Evolutionary conservation across 2,888 invertebrate species (phyloP), one percentile per base, ranked within the genome.

Genomic region (Caenorhabditis afra): DNA sequence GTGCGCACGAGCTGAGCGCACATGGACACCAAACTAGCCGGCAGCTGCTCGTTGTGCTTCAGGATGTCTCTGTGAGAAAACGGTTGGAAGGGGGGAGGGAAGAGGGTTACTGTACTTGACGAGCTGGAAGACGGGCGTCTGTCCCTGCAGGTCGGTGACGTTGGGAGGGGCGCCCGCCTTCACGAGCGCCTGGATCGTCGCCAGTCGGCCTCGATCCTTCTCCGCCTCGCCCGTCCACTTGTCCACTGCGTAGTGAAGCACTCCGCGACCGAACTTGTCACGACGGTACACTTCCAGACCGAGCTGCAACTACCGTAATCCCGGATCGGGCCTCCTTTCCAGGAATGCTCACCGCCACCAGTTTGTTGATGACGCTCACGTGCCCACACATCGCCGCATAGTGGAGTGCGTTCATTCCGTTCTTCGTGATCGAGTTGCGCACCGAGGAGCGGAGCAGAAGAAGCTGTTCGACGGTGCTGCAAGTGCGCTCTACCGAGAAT

Each of bases 191-290:
- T 83, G 83, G 45, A 84, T 73, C 20, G 77, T 65, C 20, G 82
- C 82, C 45, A 84, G 61, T 12, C 84, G 61, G 7, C 62, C 78
- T 16, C 77, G 44, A 49, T 81, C 81, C 41, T 53, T 64, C 18
- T 84, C 82, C 49, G 74, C 82, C 49, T 79, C 70, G 29, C 81
- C 81, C 11, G 76, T 74, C 84, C 84, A 84, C 39, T 65, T 74
- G 18, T 78, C 81, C 11, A 84, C 79, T 2, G 82, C 79, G 49
- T 75, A 70, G 47, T 84, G 84, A 0, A 84, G 71, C 10, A 82
- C 79, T 44, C 82, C 79, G 22, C 78, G 73, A 0, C 81, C 82
- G 22, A 65, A 41, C 16, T 62, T 74, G 59, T 76, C 77, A 18
- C 65, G 57, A 0, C 78, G 75, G 16, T 74, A 57, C 10, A 82